Conservation (phyloP, 2,888 invertebrate species). For the Muschampia plurimacula region DNA sequence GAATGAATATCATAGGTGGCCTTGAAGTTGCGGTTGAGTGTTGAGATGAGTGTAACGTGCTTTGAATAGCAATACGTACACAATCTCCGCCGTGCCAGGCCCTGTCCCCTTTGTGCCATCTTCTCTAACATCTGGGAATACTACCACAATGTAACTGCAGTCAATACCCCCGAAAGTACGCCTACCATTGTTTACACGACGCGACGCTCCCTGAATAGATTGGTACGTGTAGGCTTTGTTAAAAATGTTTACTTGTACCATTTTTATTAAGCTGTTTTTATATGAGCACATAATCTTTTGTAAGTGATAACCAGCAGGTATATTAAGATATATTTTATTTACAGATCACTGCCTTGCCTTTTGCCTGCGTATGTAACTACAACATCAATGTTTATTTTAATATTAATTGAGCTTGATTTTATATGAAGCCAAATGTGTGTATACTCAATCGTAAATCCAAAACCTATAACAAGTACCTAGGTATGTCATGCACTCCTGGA, state of each 20-base stretch:
- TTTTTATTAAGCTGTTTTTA: constrained; percentile 14
- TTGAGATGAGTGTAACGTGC: constrained; percentile 57
- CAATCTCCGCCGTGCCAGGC: constrained; percentile 56
- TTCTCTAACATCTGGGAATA: constrained; percentile 44
- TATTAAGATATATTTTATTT: neutral
- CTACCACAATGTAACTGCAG: constrained; percentile 52
- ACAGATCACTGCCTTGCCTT: neutral
- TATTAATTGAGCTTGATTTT: no score
- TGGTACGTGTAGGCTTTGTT: constrained; percentile 13
- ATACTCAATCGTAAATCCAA: no score
- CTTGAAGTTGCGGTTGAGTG: constrained; percentile 57
- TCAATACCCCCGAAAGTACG: constrained; percentile 56
- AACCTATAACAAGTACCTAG: no score
- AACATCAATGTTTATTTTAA: no score
- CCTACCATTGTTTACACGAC: constrained; percentile 53
- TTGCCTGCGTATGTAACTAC: neutral
- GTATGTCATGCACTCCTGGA: no score
- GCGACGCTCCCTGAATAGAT: constrained; percentile 28
- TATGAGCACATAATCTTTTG: neutral
- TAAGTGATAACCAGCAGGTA: neutral
- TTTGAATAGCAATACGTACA: constrained; percentile 63
- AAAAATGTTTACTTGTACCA: constrained; percentile 4
- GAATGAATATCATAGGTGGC: constrained; percentile 54
- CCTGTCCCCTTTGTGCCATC: constrained; percentile 61
- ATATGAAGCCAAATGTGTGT: no score